Base-by-base conservation (phyloP, 2,888 invertebrate genomes). In the Branchipolynoe longqiensis region DNA sequence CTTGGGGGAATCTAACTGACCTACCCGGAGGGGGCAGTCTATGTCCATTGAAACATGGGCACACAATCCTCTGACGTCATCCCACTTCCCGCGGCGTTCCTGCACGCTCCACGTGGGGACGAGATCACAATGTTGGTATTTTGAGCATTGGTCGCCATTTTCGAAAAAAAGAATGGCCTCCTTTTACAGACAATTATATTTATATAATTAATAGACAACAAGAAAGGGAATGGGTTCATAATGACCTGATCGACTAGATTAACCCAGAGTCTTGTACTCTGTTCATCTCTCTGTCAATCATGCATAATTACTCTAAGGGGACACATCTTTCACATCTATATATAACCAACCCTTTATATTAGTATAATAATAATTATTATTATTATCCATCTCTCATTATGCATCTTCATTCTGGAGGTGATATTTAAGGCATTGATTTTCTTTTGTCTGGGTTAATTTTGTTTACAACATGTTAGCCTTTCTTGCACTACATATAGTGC, bases 121-220 rank as follows among this genome's bases (percentile, higher is more conserved):
- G 78, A 78, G 78, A 78, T 78, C 78, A 78, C 78, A 78, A 78
- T 78, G 78, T 78, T 78, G 78, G 78, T 54, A 78, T 78, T 78
- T 78, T 78, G 78, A 78, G 78, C 78, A 78, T 78, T 78, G 78
- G 78, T 78, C 78, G 78, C 78, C 78, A 78, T 78, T 78, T 78
- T 78, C 14, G 78, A 54, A 41, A n/a, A n/a, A n/a, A 36, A 78
- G 78, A 48, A 78, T 78, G 78, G 78, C 78, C 78, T 78, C 78
- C 28, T n/a, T n/a, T 78, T 48, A 69, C 69, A 69, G 69, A n/a
- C n/a, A n/a, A n/a, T n/a, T n/a, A n/a, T n/a, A n/a, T n/a, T n/a
- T 69, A 36, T 69, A 69, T 69, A 36, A 36, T 69, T 69, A 69
- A 69, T 69, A n/a, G 69, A 69, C 38, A 69, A 69, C 69, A 69